Evolutionary conservation across 2,797 vertebrate genomes (phyloP).

Genomic region (Malurus leucopterus): DNA sequence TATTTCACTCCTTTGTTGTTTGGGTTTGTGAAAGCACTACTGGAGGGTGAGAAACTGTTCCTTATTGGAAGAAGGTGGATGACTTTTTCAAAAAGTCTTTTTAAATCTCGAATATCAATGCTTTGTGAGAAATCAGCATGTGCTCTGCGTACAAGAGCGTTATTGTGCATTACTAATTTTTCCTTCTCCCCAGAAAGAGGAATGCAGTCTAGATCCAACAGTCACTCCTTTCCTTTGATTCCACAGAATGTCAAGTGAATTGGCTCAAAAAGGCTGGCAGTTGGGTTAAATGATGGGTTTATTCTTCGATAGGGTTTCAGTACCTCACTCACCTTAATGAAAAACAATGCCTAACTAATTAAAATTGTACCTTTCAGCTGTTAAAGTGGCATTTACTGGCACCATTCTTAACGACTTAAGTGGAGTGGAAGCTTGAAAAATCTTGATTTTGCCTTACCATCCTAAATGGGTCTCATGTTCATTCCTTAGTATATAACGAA

Average conservation of each 20-base stretch:
- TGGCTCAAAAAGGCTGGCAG: neutral
- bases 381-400: neutral
- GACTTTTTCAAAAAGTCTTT: neutral
- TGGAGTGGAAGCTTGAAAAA: neutral
- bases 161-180: neutral
- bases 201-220: neutral
- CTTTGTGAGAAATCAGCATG: neutral
- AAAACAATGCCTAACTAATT: slow-evolving; percentile 9
- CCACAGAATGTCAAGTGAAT: neutral
- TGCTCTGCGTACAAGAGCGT: neutral
- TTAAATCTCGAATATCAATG: neutral
- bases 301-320: neutral
- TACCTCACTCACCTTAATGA: slow-evolving; percentile 4
- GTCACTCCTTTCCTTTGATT: neutral
- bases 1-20: neutral
- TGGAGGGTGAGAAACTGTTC: neutral
- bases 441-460: neutral
- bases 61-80: neutral
- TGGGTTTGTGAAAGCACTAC: neutral
- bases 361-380: neutral
- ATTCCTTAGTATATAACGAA: neutral
- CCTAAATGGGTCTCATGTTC: neutral
- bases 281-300: slow-evolving; percentile 22
- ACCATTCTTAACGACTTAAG: neutral
- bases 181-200: neutral